Conservation (phyloP, 2,888 invertebrate genomes). For the Anoplius nigerrimus region DNA sequence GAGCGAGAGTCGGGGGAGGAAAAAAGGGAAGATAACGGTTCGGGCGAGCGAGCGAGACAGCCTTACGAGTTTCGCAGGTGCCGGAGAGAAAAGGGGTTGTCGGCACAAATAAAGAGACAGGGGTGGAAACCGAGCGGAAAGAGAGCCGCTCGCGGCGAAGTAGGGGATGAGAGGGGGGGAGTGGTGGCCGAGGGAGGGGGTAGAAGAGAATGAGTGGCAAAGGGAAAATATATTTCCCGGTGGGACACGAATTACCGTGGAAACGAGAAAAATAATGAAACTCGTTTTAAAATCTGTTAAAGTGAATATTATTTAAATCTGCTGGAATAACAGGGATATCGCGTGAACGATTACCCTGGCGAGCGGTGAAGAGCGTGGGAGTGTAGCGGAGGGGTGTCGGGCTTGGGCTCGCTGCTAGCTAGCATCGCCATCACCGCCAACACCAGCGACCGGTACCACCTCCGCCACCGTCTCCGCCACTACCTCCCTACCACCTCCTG, state of each 20-base stretch:
- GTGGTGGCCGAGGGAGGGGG: slow-evolving; percentile 6
- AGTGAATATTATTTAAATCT: slow-evolving; percentile 67
- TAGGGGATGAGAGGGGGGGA: slow-evolving; percentile 14
- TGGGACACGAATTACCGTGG: slow-evolving; percentile 55
- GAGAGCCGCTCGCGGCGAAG: not conserved
- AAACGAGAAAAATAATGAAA: slow-evolving; percentile 59
- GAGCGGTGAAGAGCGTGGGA: slow-evolving; percentile 27
- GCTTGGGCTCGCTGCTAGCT: slow-evolving; percentile 29
- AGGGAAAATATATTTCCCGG: slow-evolving; percentile 51
- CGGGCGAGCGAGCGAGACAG: slow-evolving; percentile 4
- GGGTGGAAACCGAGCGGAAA: slow-evolving; percentile 1
- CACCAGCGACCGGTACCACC: slow-evolving; percentile 6
- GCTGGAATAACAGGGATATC: slow-evolving; percentile 57
- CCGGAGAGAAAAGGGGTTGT: slow-evolving; percentile 16
- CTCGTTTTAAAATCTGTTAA: slow-evolving; percentile 63
- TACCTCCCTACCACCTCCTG: not conserved
- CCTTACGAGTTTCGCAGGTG: slow-evolving; percentile 12
- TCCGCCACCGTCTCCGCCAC: not conserved
- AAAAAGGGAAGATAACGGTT: slow-evolving; percentile 9
- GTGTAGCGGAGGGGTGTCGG: slow-evolving; percentile 19
- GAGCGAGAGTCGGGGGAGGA: slow-evolving; percentile 2
- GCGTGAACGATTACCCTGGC: slow-evolving; percentile 59
- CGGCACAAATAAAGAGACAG: too few relatives aligned
- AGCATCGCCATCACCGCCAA: slow-evolving; percentile 15
- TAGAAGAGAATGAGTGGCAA: slow-evolving; percentile 23